phyloP scores from a whole-genome alignment of 2,888 invertebrate species.

The Anoncus sp. region DNA sequence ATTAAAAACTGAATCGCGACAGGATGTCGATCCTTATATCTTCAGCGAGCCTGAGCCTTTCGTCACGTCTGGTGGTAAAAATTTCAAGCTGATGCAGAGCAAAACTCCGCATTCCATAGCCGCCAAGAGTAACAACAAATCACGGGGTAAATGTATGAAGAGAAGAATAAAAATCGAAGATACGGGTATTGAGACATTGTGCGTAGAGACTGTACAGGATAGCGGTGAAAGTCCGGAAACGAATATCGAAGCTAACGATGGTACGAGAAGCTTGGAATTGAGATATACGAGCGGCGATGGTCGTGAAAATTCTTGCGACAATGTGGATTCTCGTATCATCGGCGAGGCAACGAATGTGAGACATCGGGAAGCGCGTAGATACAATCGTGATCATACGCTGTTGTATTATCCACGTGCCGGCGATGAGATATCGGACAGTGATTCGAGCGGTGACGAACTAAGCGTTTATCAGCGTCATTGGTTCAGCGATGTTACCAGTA shows the following conservation, averaged over 20 bases:
- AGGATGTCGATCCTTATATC: slow-evolving; percentile 83
- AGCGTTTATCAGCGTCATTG: slow-evolving; percentile 82
- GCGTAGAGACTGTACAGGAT: slow-evolving; percentile 31
- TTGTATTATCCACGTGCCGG: slow-evolving; percentile 81
- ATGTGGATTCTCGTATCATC: slow-evolving; percentile 62
- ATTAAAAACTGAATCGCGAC: slow-evolving; percentile 80
- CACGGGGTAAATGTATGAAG: slow-evolving; percentile 78
- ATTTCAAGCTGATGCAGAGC: slow-evolving; percentile 71
- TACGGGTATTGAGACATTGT: slow-evolving; percentile 61
- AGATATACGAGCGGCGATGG: slow-evolving; percentile 72
- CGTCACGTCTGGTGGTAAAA: slow-evolving; percentile 70
- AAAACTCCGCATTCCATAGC: slow-evolving; percentile 66
- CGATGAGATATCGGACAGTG: slow-evolving; percentile 83
- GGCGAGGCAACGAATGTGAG: slow-evolving; percentile 66
- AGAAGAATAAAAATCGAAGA: slow-evolving; percentile 73
- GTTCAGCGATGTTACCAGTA: slow-evolving; percentile 79
- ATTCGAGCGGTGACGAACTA: slow-evolving; percentile 82
- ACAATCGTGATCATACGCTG: slow-evolving; percentile 79
- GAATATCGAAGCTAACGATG: slow-evolving; percentile 47
- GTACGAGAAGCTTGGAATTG: slow-evolving; percentile 68
- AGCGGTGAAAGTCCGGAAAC: slow-evolving; percentile 17
- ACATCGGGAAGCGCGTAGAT: slow-evolving; percentile 70
- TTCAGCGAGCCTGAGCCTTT: slow-evolving; percentile 83
- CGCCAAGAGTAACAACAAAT: slow-evolving; percentile 73
- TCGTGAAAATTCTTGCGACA: slow-evolving; percentile 60